These are phyloP conservation scores for Salarias fasciatus DNA, from an alignment of 2,797 vertebrate species.

Conservation along the genomic window DNA sequence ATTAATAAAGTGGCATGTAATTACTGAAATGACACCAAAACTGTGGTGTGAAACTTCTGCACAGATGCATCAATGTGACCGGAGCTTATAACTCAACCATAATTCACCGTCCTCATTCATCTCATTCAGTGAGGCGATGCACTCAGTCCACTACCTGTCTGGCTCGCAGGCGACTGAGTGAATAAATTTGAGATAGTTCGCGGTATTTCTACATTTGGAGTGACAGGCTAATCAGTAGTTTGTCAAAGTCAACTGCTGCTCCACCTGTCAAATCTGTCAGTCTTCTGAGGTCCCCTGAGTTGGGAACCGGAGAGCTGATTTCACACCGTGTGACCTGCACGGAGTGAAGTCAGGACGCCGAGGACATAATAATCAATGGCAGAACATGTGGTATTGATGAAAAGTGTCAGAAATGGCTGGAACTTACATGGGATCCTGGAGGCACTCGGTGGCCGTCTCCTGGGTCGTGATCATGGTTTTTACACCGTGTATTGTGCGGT, in stretches of 20 bases:
- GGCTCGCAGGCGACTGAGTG: conserved; percentile 47
- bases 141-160: conserved; percentile 38
- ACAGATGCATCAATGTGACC: conserved; percentile 41
- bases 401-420: conserved; percentile 69
- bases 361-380: conserved; percentile 78
- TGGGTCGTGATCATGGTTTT: conserved; percentile 61
- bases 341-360: conserved; percentile 65
- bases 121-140: conserved; percentile 19
- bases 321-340: conserved; percentile 63
- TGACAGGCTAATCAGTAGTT: conserved; percentile 80
- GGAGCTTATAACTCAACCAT: conserved; percentile 25
- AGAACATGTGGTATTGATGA: conserved; percentile 76
- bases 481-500: conserved; percentile 49
- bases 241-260: conserved; percentile 69
- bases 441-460: conserved; percentile 58
- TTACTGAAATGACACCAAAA: conserved; percentile 27
- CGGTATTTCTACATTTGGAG: conserved; percentile 57
- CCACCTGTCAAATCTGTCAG: conserved; percentile 76
- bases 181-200: conserved; percentile 68
- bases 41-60: conserved; percentile 39
- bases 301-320: conserved; percentile 65
- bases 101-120: conserved; percentile 55
- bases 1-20: conserved; percentile 32
- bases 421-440: conserved; percentile 68
- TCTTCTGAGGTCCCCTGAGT: conserved; percentile 71